phyloP scores from a whole-genome alignment of 2,888 invertebrate genomes.

The Buathra laborator region DNA sequence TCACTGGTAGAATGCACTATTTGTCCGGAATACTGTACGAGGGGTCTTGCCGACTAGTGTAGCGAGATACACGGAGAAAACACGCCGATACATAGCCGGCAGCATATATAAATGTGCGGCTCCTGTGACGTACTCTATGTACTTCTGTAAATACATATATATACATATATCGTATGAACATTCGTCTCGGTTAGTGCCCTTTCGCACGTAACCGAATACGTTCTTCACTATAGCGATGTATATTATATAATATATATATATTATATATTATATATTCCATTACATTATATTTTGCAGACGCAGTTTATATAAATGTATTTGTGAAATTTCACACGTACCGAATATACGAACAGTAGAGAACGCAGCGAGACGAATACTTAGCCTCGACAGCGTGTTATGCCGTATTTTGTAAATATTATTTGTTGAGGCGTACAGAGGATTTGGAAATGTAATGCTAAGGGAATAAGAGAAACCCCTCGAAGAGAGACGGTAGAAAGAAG shows the following conservation, averaged over 20 bases:
- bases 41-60: conserved; percentile 31
- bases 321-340: conserved; percentile 14
- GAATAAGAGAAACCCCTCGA: background rate
- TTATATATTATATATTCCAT: conserved; percentile 4
- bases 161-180: conserved; percentile 24
- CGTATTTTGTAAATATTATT: conserved; percentile 52
- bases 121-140: background rate
- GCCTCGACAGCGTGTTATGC: conserved; percentile 31
- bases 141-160: background rate
- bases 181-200: conserved; percentile 40
- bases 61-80: conserved; percentile 26
- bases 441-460: conserved; percentile 8
- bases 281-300: conserved; percentile 36
- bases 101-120: conserved; percentile 44
- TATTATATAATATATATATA: background rate
- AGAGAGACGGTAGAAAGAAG: background rate
- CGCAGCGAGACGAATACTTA: conserved; percentile 35
- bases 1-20: conserved; percentile 64
- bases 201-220: conserved; percentile 57
- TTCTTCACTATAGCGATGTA: conserved; percentile 12
- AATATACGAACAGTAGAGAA: conserved; percentile 7
- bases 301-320: conserved; percentile 44
- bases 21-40: conserved; percentile 63
- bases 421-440: background rate
- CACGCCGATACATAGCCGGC: conserved; percentile 23